Evolutionary conservation across 2,113 vertebrate species (phyloP), one percentile per base, ranked within the genome.

Genomic region (Thunnus thynnus): DNA sequence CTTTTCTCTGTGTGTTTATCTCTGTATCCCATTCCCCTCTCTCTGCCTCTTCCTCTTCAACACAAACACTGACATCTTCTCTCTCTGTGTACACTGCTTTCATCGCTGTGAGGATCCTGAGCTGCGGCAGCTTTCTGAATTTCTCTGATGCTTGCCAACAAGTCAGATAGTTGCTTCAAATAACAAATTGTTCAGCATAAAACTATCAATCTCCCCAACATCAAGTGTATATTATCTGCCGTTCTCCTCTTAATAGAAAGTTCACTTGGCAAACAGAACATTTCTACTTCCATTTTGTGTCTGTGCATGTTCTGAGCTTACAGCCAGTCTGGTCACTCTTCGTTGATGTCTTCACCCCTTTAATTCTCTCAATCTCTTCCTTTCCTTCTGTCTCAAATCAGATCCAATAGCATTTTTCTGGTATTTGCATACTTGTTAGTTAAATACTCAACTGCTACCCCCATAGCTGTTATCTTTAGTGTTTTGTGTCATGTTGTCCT

Each of bases 11-110:
- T 3, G 52, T 86, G 83, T 91, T 91, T 87, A 86, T 88, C 84
- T 85, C 83, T 85, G 64, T 75, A 84, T 87, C 76, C 68, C 50
- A 14, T 90, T 79, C 86, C 83, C 77, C 78, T 84, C 72, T 74
- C 51, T 70, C 79, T 85, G 73, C 79, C 73, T 90, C 73, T 76
- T 84, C 75, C 80, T 89, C 73, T 80, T 54, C 4, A 81, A 78
- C 79, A 85, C 83, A 92, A 92, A 90, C 86, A 81, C 83, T 84
- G 86, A 91, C 83, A 87, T 89, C 68, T 89, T 56, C 54, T 80
- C 55, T 76, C 47, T 82, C 18, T 67, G 57, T 71, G 50, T 65
- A 56, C 70, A 46, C 69, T 22, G 77, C 77, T 82, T 75, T 84
- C 84, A 85, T 76, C 61, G 47, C 82, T 89, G 66, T 64, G 82